Conservation (phyloP, 2,113 vertebrate species). For the Burhinus oedicnemus region DNA sequence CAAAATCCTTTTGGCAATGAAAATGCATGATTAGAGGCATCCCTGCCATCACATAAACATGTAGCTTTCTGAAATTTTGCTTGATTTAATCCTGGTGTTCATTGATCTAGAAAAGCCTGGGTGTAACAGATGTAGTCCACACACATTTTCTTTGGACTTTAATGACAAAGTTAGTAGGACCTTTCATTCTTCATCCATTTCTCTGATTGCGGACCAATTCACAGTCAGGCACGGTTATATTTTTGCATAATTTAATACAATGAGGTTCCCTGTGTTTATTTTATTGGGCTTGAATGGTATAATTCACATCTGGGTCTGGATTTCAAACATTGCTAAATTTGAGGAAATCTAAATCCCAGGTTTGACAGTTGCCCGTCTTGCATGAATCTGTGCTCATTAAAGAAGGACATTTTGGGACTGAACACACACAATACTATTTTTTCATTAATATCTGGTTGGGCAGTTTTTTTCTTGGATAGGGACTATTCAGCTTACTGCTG, state of each 20-base stretch:
- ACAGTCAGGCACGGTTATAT: neutral
- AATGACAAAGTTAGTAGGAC: neutral
- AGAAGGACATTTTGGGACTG: neutral
- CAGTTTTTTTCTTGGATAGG: neutral
- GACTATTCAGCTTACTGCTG: neutral
- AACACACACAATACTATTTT: neutral
- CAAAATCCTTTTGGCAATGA: neutral
- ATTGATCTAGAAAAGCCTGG: neutral
- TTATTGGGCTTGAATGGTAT: neutral
- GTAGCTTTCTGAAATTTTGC: neutral
- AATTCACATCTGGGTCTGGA: neutral
- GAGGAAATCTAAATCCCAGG: neutral
- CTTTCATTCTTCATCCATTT: neutral
- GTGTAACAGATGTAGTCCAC: neutral
- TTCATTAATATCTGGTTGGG: neutral
- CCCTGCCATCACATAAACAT: neutral
- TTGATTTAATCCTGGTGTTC: conserved; percentile 3
- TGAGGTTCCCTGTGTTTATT: neutral
- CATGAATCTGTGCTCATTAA: neutral
- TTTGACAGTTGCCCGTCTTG: neutral
- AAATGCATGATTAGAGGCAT: neutral
- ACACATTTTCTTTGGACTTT: neutral
- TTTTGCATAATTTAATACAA: neutral
- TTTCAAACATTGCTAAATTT: neutral
- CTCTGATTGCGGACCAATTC: neutral